Percentiles rank a stretch among this genome's conserved stretches.
phyloP scores from a whole-genome alignment of 1,140 invertebrate genomes.

The Drosophila grimshawi region DNA sequence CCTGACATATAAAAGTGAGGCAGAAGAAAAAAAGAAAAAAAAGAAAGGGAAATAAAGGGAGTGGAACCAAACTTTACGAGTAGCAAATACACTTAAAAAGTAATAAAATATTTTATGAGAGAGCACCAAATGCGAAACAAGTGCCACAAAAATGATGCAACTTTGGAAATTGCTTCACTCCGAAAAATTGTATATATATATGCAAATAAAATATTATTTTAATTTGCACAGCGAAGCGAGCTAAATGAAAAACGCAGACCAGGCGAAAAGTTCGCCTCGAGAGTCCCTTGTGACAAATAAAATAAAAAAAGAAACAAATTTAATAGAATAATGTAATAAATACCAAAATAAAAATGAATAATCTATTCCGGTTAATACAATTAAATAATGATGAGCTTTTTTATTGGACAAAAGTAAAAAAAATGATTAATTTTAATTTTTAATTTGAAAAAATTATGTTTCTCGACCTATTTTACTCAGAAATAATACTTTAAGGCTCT shows the following conservation, averaged over 20 bases:
- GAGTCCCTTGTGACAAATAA: no score
- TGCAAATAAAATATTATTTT: slow-evolving; percentile 49
- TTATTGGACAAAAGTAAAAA: no score
- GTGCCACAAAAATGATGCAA: slow-evolving; percentile 21
- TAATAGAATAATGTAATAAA: no score
- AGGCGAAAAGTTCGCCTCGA: no score
- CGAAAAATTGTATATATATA: slow-evolving; percentile 29
- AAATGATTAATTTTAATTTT: no score
- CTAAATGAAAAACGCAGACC: slow-evolving; percentile 7
- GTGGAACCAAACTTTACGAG: slow-evolving; percentile 68
- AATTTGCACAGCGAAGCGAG: background rate
- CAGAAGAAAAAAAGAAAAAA: slow-evolving; percentile 9
- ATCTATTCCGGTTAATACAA: no score
- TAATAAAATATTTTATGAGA: slow-evolving; percentile 77
- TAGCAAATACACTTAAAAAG: slow-evolving; percentile 78
- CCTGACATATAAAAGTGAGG: slow-evolving; percentile 44
- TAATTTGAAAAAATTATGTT: no score
- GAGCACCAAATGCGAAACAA: slow-evolving; percentile 50
- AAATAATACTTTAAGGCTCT: no score
- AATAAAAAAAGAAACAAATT: no score
- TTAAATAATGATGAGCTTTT: no score
- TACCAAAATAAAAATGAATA: no score
- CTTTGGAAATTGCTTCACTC: slow-evolving; percentile 24
- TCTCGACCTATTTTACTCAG: no score
- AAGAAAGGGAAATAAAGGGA: background rate